Evolutionary conservation across 2,888 invertebrate genomes (phyloP).

Genomic region (Drosophila paracracens): DNA sequence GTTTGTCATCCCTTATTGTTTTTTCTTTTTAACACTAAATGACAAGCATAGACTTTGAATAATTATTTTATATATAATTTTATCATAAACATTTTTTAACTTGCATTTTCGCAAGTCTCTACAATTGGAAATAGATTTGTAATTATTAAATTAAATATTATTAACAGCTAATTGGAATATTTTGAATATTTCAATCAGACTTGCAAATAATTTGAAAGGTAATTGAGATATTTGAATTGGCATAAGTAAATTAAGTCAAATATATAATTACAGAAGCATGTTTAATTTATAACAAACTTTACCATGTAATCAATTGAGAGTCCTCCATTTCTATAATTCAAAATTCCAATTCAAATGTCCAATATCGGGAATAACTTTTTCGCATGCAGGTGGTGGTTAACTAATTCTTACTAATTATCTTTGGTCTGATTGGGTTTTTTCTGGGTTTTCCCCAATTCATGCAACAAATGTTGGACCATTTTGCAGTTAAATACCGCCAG

Average conservation of each 20-base stretch:
- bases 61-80: not conserved
- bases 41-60: not conserved
- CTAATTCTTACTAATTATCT: too few species aligned
- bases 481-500: too few species aligned
- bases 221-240: not conserved
- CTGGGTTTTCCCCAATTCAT: too few species aligned
- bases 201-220: not conserved
- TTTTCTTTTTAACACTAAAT: not conserved
- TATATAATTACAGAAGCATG: not conserved
- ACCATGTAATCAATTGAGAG: too few species aligned
- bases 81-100: too few species aligned
- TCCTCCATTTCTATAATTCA: too few species aligned
- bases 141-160: not conserved
- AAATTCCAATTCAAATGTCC: too few species aligned
- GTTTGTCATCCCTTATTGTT: not conserved
- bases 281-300: too few species aligned
- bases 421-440: too few species aligned
- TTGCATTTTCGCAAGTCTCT: not conserved
- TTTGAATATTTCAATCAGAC: not conserved
- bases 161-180: not conserved
- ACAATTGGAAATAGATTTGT: not conserved
- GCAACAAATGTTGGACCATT: too few species aligned
- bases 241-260: not conserved
- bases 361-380: too few species aligned
- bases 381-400: too few species aligned